Evolutionary conservation across 2,888 invertebrate genomes (phyloP).

Genomic region (Acrocyrtus sp.): DNA sequence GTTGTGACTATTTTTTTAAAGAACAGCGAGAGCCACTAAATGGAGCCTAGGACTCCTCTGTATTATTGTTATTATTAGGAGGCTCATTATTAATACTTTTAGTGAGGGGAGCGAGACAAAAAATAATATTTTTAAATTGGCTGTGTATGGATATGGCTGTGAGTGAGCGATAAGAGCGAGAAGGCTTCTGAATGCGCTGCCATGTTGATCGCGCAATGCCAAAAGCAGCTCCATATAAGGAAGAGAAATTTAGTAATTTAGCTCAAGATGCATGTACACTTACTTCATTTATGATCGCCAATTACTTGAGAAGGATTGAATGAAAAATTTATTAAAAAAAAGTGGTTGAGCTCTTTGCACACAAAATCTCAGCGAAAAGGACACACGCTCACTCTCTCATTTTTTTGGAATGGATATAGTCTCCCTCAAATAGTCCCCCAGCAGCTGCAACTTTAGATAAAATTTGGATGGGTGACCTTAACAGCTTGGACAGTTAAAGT

Average conservation of each 20-base stretch:
- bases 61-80: background rate
- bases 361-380: background rate
- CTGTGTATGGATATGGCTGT: background rate
- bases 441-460: background rate
- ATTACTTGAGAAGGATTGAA: conserved; percentile 37
- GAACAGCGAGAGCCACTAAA: background rate
- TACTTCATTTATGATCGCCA: conserved; percentile 40
- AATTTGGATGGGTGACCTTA: background rate
- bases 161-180: conserved; percentile 3
- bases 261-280: conserved; percentile 21
- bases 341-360: background rate
- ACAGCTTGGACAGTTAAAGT: background rate
- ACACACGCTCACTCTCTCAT: conserved; percentile 2
- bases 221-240: conserved; percentile 46
- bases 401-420: background rate
- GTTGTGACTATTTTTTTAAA: background rate
- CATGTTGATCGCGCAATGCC: no score
- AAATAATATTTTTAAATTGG: background rate
- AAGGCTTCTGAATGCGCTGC: conserved; percentile 29
- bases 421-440: background rate
- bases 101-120: background rate
- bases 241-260: conserved; percentile 43
- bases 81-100: background rate
- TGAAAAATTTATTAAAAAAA: conserved; percentile 17
- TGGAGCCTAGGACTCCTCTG: background rate